phyloP scores from a whole-genome alignment of 2,888 invertebrate genomes.

The Drymonia ruficornis region DNA sequence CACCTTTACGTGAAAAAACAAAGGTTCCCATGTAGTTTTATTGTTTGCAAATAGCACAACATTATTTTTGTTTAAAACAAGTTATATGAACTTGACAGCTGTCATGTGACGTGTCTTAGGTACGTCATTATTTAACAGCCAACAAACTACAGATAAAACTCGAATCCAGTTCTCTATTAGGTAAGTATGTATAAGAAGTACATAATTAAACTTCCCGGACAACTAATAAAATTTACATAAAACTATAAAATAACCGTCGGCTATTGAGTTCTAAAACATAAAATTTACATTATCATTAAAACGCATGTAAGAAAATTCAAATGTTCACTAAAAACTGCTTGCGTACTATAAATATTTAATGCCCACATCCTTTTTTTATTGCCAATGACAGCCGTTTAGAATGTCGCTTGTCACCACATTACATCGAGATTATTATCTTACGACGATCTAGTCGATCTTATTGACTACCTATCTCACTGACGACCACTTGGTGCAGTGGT shows the following conservation, averaged over 20 bases:
- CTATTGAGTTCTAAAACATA: conserved; percentile 2
- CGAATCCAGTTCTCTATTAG: too few relatives aligned
- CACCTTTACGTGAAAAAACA: too few relatives aligned
- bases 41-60: too few relatives aligned
- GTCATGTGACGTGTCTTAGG: too few relatives aligned
- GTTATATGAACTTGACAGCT: too few relatives aligned
- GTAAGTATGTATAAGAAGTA: background rate
- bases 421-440: background rate
- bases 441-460: too few relatives aligned
- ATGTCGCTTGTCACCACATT: conserved; percentile 37
- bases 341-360: conserved; percentile 19
- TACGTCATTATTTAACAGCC: too few relatives aligned
- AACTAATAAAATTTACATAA: background rate
- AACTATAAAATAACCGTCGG: background rate
- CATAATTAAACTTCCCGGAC: background rate
- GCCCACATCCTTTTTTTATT: conserved; percentile 22
- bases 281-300: background rate
- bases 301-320: conserved; percentile 1
- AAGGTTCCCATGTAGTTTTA: too few relatives aligned
- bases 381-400: conserved; percentile 30
- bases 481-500: too few relatives aligned
- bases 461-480: too few relatives aligned
- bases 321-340: background rate
- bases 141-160: too few relatives aligned
- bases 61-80: too few relatives aligned